These are phyloP conservation scores for Drosophila merina DNA, from an alignment of 2,888 invertebrate species.

Conservation along the genomic window DNA sequence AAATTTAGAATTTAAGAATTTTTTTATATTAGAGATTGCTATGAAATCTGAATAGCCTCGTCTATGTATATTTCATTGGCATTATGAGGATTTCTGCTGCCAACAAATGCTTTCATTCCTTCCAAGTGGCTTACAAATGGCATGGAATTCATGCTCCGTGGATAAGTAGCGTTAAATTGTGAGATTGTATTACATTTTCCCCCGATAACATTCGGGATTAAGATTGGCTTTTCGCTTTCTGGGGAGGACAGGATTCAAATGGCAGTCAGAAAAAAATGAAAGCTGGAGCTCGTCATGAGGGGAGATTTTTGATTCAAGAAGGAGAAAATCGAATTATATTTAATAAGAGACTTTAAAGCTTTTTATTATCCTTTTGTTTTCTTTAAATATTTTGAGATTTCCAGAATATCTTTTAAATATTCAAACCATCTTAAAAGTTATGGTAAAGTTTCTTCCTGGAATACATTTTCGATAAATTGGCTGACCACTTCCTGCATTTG, in stretches of 20 bases:
- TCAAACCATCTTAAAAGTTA: too few relatives aligned
- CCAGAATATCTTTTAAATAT: too few relatives aligned
- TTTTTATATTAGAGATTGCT: conserved; percentile 14
- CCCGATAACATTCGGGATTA: conserved; percentile 28
- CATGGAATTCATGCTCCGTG: conserved; percentile 65
- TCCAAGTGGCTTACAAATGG: conserved; percentile 47
- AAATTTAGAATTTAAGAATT: not conserved
- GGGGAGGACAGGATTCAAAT: conserved; percentile 7
- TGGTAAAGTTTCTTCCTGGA: not conserved
- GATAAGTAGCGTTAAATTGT: conserved; percentile 73
- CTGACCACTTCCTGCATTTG: conserved; percentile 35
- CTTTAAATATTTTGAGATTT: too few relatives aligned
- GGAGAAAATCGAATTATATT: not conserved
- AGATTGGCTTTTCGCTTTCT: conserved; percentile 14
- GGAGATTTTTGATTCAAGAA: not conserved
- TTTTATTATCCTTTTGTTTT: too few relatives aligned
- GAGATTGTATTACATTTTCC: conserved; percentile 58
- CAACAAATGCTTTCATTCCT: conserved; percentile 11
- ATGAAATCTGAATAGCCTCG: conserved; percentile 9
- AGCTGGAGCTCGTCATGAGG: not conserved
- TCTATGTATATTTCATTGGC: conserved; percentile 44
- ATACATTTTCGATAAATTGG: conserved; percentile 10
- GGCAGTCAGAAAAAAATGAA: conserved; percentile 23
- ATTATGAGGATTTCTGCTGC: conserved; percentile 22
- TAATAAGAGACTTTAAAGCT: not conserved